Evolutionary conservation across 2,797 vertebrate species (phyloP).

Genomic region (Gadopsis marmoratus): DNA sequence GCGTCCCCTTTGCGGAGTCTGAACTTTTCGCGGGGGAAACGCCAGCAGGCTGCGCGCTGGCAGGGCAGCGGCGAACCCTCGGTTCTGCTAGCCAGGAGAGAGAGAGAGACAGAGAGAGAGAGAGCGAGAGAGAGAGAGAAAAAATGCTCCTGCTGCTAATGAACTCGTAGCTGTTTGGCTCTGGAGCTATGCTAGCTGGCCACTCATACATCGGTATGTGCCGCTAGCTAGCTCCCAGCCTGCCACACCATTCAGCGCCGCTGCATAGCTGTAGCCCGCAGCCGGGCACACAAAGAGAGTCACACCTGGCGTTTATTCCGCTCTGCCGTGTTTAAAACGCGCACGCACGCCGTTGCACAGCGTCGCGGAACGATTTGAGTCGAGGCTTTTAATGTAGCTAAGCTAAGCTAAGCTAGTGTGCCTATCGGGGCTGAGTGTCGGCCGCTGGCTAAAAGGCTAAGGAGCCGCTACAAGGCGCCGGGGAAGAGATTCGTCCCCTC

Average conservation of each 20-base stretch:
- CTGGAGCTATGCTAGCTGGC: slow-evolving; percentile 82
- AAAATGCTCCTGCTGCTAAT: slow-evolving; percentile 78
- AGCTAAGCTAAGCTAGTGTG: slow-evolving; percentile 75
- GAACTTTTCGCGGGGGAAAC: slow-evolving; percentile 61
- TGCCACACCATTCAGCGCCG: slow-evolving; percentile 62
- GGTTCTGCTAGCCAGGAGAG: slow-evolving; percentile 73
- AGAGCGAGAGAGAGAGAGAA: slow-evolving; percentile 37
- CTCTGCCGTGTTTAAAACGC: slow-evolving; percentile 39
- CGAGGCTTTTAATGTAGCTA: slow-evolving; percentile 60
- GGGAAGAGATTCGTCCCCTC: slow-evolving; percentile 74
- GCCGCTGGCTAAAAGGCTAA: slow-evolving; percentile 82
- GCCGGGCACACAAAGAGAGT: slow-evolving; percentile 72
- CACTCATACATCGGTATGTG: slow-evolving; percentile 85
- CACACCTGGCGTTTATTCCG: slow-evolving; percentile 40
- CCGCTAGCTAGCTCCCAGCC: slow-evolving; percentile 73
- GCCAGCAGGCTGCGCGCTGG: slow-evolving; percentile 58
- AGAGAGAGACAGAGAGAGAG: slow-evolving; percentile 36
- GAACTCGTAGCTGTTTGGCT: slow-evolving; percentile 83
- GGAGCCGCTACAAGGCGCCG: slow-evolving; percentile 81
- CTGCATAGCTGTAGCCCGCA: slow-evolving; percentile 66
- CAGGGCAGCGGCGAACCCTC: slow-evolving; percentile 71
- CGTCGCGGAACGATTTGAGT: slow-evolving; percentile 25
- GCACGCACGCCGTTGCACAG: slow-evolving; percentile 30
- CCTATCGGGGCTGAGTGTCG: slow-evolving; percentile 69
- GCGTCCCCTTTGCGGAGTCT: slow-evolving; percentile 50